Conservation (phyloP, 2,888 invertebrate species). For the Sarcophaga rosellei region DNA sequence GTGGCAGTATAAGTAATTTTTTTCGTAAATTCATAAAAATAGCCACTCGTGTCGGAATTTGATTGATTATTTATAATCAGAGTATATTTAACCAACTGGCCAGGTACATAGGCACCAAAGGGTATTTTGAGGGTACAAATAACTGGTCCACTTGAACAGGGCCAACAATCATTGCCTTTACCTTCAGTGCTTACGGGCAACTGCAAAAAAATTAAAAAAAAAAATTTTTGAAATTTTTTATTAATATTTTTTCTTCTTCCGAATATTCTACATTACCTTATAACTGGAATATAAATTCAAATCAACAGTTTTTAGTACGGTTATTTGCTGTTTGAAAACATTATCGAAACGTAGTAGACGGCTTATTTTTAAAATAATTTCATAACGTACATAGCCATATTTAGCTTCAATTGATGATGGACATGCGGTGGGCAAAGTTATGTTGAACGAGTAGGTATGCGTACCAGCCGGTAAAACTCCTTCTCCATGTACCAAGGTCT, state of each 20-base stretch:
- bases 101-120: constrained; percentile 72
- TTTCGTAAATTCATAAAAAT: constrained; percentile 68
- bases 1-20: constrained; percentile 69
- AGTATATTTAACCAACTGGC: constrained; percentile 71
- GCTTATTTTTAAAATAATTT: constrained; percentile 88
- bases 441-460: constrained; percentile 71
- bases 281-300: constrained; percentile 87
- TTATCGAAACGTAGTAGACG: constrained; percentile 87
- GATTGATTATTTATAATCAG: constrained; percentile 72
- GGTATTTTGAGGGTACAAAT: constrained; percentile 70
- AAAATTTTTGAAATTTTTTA: neutral
- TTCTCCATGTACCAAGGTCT: constrained; percentile 62
- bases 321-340: constrained; percentile 82
- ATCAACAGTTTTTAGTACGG: constrained; percentile 89
- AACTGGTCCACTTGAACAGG: constrained; percentile 70
- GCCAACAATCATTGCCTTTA: constrained; percentile 69
- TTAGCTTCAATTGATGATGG: constrained; percentile 84
- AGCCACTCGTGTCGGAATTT: constrained; percentile 52
- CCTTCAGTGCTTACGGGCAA: constrained; percentile 67
- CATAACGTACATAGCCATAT: constrained; percentile 88
- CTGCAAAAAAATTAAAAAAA: constrained; percentile 44
- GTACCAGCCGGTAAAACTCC: constrained; percentile 68
- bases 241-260: neutral
- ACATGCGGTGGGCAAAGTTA: constrained; percentile 70
- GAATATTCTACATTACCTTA: constrained; percentile 81